These are phyloP conservation scores for Dreissena polymorpha DNA, from an alignment of 1,140 invertebrate genomes.

Conservation along the genomic window DNA sequence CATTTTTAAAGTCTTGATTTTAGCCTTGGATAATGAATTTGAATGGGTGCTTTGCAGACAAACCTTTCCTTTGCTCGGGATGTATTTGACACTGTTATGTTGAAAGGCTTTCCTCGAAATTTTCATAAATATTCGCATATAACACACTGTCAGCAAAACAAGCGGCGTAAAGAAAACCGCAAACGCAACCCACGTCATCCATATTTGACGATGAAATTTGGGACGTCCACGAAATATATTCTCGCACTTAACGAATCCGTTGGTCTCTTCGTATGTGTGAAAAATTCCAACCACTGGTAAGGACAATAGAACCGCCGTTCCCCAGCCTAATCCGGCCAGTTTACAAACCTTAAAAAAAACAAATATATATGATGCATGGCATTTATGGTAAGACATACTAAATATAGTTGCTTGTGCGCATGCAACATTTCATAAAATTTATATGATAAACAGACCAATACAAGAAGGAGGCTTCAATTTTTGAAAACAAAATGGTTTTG, in stretches of 20 bases:
- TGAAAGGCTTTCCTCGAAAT: conserved; percentile 73
- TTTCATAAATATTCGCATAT: conserved; percentile 76
- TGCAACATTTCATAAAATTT: too few relatives aligned
- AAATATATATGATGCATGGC: too few relatives aligned
- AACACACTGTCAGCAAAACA: conserved; percentile 72
- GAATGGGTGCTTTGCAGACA: conserved; percentile 74
- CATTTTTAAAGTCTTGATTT: conserved; percentile 79
- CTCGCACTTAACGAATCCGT: conserved; percentile 67
- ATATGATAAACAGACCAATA: too few relatives aligned
- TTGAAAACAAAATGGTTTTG: too few relatives aligned
- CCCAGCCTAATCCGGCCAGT: conserved; percentile 73
- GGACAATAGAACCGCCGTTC: conserved; percentile 66
- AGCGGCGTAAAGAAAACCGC: conserved; percentile 75
- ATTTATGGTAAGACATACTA: too few relatives aligned
- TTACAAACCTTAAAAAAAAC: conserved; percentile 70
- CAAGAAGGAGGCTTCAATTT: too few relatives aligned
- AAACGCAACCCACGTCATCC: conserved; percentile 73
- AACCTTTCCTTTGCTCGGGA: conserved; percentile 63
- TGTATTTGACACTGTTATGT: conserved; percentile 37
- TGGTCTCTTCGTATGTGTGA: conserved; percentile 57
- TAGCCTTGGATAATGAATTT: conserved; percentile 76
- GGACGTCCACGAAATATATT: conserved; percentile 72
- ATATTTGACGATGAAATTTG: conserved; percentile 69
- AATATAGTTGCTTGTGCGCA: too few relatives aligned
- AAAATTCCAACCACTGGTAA: conserved; percentile 74